Evolutionary conservation across 2,797 vertebrate genomes (phyloP), one percentile per base, ranked within the genome.

Genomic region (Hydrocynus forskahlii): DNA sequence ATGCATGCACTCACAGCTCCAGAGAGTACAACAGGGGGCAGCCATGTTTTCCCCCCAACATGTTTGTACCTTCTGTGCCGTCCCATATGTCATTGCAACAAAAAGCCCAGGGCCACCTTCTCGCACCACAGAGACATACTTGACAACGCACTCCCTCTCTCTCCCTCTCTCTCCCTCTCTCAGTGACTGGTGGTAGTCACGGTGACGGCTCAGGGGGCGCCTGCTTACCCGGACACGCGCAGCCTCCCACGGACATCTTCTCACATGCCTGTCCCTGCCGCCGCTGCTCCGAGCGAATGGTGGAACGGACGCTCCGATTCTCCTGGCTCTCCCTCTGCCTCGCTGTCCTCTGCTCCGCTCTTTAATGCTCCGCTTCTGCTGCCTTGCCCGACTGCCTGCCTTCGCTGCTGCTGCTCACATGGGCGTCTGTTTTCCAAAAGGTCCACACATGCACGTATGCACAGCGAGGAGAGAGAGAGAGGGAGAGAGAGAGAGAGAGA

Each of bases 231-330:
- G 96, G 96, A 95, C 96, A 97, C 91, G 96, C 96, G 91, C 96
- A 97, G 94, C 96, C 96, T 95, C 94, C 94, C 91, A 97, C 96
- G 92, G 96, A 97, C 96, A 97, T 97, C 96, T 97, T 97, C 92
- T 95, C 95, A 96, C 96, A 97, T 97, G 95, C 96, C 96, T 95
- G 94, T 94, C 93, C 87, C 92, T 92, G 89, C 93, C 92, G 94
- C 94, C 93, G 88, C 92, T 92, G 90, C 93, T 93, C 94, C 92
- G 93, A 93, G 91, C 92, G 93, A 93, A 94, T 84, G 93, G 92
- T 90, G 90, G 78, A 74, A 55, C 91, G 71, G 87, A 87, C 91
- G 86, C 86, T 87, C 45, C 21, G 86, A 5, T 1, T 69, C 64
- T 38, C 13, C 16, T 71, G 35, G 62, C 45, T 5, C 71, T 38